Base-by-base conservation (phyloP, 2,888 invertebrate genomes). In the Melinaea menophilus region DNA sequence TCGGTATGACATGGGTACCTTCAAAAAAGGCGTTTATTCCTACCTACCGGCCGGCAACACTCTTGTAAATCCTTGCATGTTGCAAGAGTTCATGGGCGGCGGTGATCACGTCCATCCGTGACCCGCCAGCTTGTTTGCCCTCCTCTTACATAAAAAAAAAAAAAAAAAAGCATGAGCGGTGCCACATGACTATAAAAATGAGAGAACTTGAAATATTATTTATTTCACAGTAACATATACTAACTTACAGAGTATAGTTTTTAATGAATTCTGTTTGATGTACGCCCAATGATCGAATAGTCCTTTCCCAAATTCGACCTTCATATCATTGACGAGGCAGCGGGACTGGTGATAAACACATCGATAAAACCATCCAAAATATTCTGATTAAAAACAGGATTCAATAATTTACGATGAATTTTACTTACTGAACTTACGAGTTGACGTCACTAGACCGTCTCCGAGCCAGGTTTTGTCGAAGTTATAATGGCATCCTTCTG, bases 391-490 rank as follows among this genome's bases (percentile, higher is more conserved):
- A 86, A 85, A 0, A 84, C 79, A 13, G 85, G 84, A 34, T 82
- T 82, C 7, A 86, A 68, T 2, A 81, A 68, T 59, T 82, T 85
- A 2, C 84, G 77, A 56, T 85, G 85, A n/a, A 75, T 72, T 66
- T 74, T 81, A 85, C 85, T 35, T 35, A 35, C 35, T 9, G 5
- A 9, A 73, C 78, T 80, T 69, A 86, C 87, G 61, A 63, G 75
- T 78, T 13, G 80, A 85, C 22, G 86, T 86, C n/a, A 87, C 31
- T 35, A 88, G 68, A 5, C 88, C 86, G 62, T 88, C 83, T 0
- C 88, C 88, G 3, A 88, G 75, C 82, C 84, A 84, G 0, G 84
- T 82, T 66, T 86, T 86, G 1, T 82, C 83, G 47, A 88, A 85
- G 13, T 83, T 78, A 66, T 88, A 88, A 83, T 79, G 0, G 68